These are phyloP conservation scores for Lasioglossum calceatum DNA, from an alignment of 2,888 invertebrate species.

Conservation along the genomic window DNA sequence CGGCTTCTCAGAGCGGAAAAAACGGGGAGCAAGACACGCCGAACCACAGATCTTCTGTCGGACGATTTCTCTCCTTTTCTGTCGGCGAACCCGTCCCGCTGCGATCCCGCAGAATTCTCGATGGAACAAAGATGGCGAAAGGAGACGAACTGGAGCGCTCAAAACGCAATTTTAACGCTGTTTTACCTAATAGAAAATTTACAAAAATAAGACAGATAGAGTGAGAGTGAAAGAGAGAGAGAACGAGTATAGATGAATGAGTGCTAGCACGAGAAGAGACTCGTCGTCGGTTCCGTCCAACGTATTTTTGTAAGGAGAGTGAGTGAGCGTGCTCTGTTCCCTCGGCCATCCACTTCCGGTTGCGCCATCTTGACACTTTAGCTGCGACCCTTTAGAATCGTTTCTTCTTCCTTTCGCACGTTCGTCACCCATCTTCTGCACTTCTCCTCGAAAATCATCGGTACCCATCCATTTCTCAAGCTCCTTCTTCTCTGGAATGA, in stretches of 20 bases:
- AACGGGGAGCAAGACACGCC: not conserved
- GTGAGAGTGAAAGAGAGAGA: conserved; percentile 13
- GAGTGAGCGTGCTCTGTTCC: conserved; percentile 34
- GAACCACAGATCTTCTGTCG: not conserved
- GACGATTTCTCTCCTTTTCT: not conserved
- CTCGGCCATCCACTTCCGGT: conserved; percentile 35
- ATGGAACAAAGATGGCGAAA: conserved; percentile 37
- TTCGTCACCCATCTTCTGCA: not conserved
- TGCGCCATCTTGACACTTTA: conserved; percentile 28
- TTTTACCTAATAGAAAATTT: conserved; percentile 21
- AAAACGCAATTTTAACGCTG: conserved; percentile 39
- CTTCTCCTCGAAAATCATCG: not conserved
- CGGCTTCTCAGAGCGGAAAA: not conserved
- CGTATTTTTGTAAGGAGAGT: conserved; percentile 78
- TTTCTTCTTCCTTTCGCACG: not conserved
- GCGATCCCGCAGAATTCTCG: conserved; percentile 46
- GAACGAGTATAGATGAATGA: not conserved
- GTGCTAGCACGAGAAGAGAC: conserved; percentile 58
- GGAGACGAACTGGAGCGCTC: conserved; percentile 43
- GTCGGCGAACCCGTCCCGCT: not conserved
- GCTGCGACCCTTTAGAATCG: conserved; percentile 1
- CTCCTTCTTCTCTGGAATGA: not conserved
- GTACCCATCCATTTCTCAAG: not conserved
- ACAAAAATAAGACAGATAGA: conserved; percentile 6
- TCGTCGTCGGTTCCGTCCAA: conserved; percentile 78